Percentiles rank a stretch among this genome's conserved stretches.
Evolutionary conservation across 2,797 vertebrate genomes (phyloP).

Genomic region (Myripristis jacobus): DNA sequence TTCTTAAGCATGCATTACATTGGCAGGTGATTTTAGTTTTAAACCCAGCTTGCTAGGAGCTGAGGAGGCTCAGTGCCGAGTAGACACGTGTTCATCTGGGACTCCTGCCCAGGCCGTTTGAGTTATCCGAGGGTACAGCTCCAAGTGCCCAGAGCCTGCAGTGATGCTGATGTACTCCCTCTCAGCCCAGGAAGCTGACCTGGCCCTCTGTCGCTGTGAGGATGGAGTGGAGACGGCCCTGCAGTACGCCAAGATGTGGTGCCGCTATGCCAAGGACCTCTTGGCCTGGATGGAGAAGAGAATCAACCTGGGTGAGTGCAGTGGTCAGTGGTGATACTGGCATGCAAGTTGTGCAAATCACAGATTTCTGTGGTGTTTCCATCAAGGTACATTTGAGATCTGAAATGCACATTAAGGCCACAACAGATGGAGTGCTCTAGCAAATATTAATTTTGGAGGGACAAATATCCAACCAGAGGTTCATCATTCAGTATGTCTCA

Average conservation of each 20-base stretch:
- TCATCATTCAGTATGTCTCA: neutral
- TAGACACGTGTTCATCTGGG: constrained; percentile 28
- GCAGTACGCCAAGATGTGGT: constrained; percentile 93
- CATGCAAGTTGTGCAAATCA: constrained; percentile 15
- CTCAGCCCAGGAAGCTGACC: constrained; percentile 90
- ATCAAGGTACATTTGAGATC: constrained; percentile 18
- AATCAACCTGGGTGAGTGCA: constrained; percentile 85
- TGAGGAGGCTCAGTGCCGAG: neutral
- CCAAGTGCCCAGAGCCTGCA: constrained; percentile 43
- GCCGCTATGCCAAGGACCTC: constrained; percentile 94
- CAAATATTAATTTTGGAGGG: no score
- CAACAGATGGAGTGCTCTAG: neutral
- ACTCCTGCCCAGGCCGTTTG: neutral
- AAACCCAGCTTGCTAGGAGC: neutral
- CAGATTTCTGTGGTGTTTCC: neutral
- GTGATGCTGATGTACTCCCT: constrained; percentile 83
- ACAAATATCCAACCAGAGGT: neutral
- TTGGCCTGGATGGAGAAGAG: constrained; percentile 93
- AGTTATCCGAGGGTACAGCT: constrained; percentile 47
- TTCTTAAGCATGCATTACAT: neutral
- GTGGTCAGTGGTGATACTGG: constrained; percentile 6
- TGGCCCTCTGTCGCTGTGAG: constrained; percentile 86
- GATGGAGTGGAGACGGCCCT: constrained; percentile 91
- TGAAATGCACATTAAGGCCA: constrained; percentile 9
- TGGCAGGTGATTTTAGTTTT: neutral